These are phyloP conservation scores for Lymantria monacha DNA, from an alignment of 2,888 invertebrate genomes.

Conservation along the genomic window DNA sequence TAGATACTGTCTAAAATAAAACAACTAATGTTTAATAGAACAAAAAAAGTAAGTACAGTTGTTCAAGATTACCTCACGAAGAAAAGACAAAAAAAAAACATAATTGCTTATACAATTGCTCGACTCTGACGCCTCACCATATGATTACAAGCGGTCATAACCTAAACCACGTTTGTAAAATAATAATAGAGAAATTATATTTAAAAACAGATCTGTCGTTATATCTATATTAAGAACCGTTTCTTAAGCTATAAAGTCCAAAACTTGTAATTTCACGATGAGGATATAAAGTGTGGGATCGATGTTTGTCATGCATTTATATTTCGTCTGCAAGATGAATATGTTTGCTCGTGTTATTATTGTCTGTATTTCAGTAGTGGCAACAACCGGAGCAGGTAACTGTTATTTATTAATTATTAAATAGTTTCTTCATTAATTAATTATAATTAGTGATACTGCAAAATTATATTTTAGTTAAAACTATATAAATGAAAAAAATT, in stretches of 20 bases:
- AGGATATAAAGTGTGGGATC: conserved; percentile 58
- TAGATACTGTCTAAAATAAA: too few relatives aligned
- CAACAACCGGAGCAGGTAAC: conserved; percentile 40
- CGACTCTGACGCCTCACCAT: conserved; percentile 16
- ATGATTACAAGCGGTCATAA: conserved; percentile 29
- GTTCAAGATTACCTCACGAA: conserved; percentile 10
- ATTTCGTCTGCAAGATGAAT: conserved; percentile 49
- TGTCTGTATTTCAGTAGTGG: conserved; percentile 29
- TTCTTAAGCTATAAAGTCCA: conserved; percentile 45
- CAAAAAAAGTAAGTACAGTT: not conserved
- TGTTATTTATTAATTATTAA: conserved; percentile 13
- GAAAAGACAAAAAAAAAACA: conserved; percentile 27
- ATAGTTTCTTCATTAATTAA: not conserved
- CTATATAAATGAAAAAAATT: too few relatives aligned
- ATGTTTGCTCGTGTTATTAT: conserved; percentile 34
- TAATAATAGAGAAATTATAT: conserved; percentile 57
- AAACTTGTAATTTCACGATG: conserved; percentile 53
- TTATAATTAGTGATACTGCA: not conserved
- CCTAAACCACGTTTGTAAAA: conserved; percentile 23
- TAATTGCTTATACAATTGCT: conserved; percentile 42
- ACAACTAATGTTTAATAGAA: too few relatives aligned
- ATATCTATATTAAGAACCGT: conserved; percentile 59
- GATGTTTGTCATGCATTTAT: conserved; percentile 52
- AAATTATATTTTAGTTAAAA: too few relatives aligned
- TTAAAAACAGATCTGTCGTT: conserved; percentile 49